Evolutionary conservation across 2,797 vertebrate genomes (phyloP), one percentile per base, ranked within the genome.

Genomic region (Decapterus maruadsi): DNA sequence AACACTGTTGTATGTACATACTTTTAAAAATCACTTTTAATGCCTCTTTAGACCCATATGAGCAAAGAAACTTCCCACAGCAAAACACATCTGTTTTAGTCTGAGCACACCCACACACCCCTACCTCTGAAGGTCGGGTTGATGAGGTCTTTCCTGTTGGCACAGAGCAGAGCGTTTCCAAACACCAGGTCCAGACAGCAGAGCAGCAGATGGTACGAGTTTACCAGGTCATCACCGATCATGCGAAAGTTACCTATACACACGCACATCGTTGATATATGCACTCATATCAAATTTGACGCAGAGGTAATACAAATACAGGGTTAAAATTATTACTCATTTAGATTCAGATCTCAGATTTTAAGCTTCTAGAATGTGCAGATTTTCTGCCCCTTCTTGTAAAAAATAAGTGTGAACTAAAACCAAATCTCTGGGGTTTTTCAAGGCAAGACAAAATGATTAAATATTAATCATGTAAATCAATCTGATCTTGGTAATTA

Each of bases 171-270:
- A 56, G 96, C 96, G 87, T 99, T 98, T 50, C 95, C 95, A 92
- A 97, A 99, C 90, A 97, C 95, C 90, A 99, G 87, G 90, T 99
- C 98, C 95, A 99, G 93, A 89, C 98, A 99, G 94, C 98, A 99
- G 68, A 99, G 96, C 92, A 99, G 95, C 77, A 99, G 96, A 93
- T 99, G 98, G 88, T 99, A 99, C 26, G 97, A 99, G 90, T 99
- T 99, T 84, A 99, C 98, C 92, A 99, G 95, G 94, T 99, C 98
- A 80, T 99, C 98, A 1, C 98, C 97, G 80, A 99, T 99, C 97
- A 98, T 99, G 78, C 92, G 93, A 92, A 99, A 99, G 94, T 99
- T 99, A 74, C 97, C 98, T 96, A 7, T 13, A 81, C 31, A 61
- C 13, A 68, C 38, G 14, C 36, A 56, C 40, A 43, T 42, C 67